Evolutionary conservation across 2,797 vertebrate species (phyloP).

Genomic region (Rhadinocentrus ornatus): DNA sequence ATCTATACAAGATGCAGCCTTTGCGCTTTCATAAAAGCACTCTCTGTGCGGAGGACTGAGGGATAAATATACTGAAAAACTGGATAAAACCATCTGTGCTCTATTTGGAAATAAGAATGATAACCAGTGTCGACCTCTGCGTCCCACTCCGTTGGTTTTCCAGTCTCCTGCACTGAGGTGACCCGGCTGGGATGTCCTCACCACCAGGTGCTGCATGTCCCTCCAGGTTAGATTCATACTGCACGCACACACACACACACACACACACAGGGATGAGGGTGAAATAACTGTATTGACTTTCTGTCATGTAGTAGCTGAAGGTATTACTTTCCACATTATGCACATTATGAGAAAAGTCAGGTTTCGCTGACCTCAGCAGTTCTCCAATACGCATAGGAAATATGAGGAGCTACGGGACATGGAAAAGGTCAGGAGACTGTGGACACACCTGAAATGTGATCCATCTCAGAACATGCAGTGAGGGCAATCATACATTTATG

Average conservation of each 20-base stretch:
- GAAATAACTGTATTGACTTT: slow-evolving; percentile 28
- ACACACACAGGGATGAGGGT: slow-evolving; percentile 18
- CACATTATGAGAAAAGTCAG: slow-evolving; percentile 30
- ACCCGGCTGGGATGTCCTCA: slow-evolving; percentile 89
- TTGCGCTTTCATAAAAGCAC: neutral
- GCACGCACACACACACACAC: slow-evolving; percentile 14
- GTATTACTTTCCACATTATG: slow-evolving; percentile 46
- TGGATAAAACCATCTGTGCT: slow-evolving; percentile 18
- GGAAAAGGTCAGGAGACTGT: slow-evolving; percentile 55
- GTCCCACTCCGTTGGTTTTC: slow-evolving; percentile 93
- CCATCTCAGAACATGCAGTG: slow-evolving; percentile 12
- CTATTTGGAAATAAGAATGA: neutral
- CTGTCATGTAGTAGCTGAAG: slow-evolving; percentile 35
- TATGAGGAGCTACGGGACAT: slow-evolving; percentile 38
- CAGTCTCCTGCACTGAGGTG: slow-evolving; percentile 93
- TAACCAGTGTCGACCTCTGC: slow-evolving; percentile 85
- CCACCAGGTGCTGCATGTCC: slow-evolving; percentile 98
- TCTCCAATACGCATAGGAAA: slow-evolving; percentile 47
- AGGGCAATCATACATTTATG: slow-evolving; percentile 14
- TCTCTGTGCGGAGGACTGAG: slow-evolving; percentile 2
- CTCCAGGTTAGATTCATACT: slow-evolving; percentile 98
- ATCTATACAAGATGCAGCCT: neutral
- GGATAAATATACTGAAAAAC: neutral
- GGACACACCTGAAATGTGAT: slow-evolving; percentile 47
- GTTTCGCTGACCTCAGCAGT: slow-evolving; percentile 45